Base-by-base conservation (phyloP, 2,888 invertebrate genomes). In the Patella depressa region DNA sequence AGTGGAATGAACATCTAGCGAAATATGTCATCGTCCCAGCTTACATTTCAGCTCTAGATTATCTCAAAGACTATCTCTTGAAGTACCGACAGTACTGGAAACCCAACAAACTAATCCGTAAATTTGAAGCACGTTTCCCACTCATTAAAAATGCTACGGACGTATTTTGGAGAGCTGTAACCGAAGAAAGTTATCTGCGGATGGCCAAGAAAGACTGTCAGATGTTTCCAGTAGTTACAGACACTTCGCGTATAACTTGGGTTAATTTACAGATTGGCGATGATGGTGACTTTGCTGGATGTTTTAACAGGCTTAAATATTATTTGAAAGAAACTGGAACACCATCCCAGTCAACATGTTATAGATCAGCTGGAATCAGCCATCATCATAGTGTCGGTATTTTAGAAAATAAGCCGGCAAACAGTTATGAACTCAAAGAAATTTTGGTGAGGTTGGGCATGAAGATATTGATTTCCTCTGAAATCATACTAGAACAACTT, bases 381-480 rank as follows among this genome's bases (percentile, higher is more conserved):
- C 19, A 65, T 11, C 3, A n/a, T 0, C 24, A 17, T 12, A n/a
- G 11, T 65, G 3, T 24, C 19, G 45, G 45, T 45, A 45, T 45
- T 45, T 9, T 45, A 45, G 45, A 45, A 9, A 9, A 45, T 45
- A 45, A 45, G 9, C 45, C 45, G 45, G 45, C 45, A 9, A 45
- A 1, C 7, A 45, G 1, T 9, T 57, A 53, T 5, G 53, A 74
- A 19, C 34, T 75, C 9, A 34, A 24, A 54, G 17, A 45, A 3
- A 53, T 80, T 29, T 54, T 80, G 57, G 73, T 72, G 71, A 69
- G 57, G 29, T 9, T 80, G n/a, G 73, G 73, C 72, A 80, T 79
- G 80, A 80, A 80, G 53, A 65, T 80, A 53, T 45, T 80, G 17
- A 71, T 73, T 17, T 34, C 78, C 1, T 77, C 77, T 29, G 53